Evolutionary conservation across 2,113 vertebrate species (phyloP).

Genomic region (Toxotes jaculatrix): DNA sequence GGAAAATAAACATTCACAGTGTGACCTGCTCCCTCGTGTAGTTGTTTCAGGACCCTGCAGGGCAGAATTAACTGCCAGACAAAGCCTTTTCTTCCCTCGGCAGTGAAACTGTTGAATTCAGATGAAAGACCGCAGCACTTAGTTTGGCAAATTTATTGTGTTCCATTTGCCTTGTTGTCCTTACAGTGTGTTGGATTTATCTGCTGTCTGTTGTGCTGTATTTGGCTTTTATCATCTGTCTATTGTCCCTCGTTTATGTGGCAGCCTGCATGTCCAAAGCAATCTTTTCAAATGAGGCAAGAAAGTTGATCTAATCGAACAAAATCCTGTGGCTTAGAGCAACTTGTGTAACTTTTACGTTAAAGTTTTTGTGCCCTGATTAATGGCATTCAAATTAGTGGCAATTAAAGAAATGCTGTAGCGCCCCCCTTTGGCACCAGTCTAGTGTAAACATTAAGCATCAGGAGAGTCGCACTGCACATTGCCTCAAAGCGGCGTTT

Average conservation of each 20-base stretch:
- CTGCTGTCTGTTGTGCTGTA: constrained; percentile 17
- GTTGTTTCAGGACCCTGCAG: constrained; percentile 26
- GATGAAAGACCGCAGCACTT: constrained; percentile 34
- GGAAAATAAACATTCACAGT: constrained; percentile 50
- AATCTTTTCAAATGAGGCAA: background rate
- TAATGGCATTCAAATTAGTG: constrained; percentile 9
- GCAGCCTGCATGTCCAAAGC: constrained; percentile 20
- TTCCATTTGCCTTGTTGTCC: constrained; percentile 43
- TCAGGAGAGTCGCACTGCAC: background rate
- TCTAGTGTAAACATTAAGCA: background rate
- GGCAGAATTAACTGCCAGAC: constrained; percentile 29
- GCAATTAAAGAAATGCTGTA: constrained; percentile 31
- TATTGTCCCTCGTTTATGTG: constrained; percentile 27
- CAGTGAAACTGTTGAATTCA: constrained; percentile 39
- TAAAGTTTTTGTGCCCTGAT: constrained; percentile 10
- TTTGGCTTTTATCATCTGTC: constrained; percentile 44
- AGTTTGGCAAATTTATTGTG: constrained; percentile 41
- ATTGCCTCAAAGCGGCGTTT: background rate
- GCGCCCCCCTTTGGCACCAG: constrained; percentile 11
- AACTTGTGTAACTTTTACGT: constrained; percentile 14
- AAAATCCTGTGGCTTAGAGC: constrained; percentile 23
- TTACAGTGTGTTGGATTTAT: constrained; percentile 49
- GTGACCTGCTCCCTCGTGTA: constrained; percentile 43
- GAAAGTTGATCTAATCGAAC: constrained; percentile 35
- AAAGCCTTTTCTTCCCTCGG: background rate